Conservation (phyloP, 2,113 vertebrate genomes). For the Fukomys damarensis region DNA sequence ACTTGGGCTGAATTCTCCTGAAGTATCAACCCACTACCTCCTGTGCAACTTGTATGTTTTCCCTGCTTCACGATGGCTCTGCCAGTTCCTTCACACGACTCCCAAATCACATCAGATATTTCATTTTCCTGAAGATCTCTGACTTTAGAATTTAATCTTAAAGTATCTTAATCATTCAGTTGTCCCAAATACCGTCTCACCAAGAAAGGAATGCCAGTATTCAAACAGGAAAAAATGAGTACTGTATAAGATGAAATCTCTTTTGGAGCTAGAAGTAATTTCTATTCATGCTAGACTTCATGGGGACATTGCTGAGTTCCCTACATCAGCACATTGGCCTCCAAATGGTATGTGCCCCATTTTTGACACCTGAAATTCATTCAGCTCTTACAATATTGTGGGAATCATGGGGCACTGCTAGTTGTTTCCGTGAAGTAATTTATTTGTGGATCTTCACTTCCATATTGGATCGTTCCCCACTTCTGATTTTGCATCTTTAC, state of each 20-base stretch:
- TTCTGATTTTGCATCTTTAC: not conserved
- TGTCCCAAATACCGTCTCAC: not conserved
- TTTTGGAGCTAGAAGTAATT: not conserved
- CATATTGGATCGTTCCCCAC: not conserved
- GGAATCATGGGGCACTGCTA: not conserved
- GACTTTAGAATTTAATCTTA: not conserved
- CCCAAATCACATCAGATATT: not conserved
- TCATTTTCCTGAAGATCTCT: not conserved
- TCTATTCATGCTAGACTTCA: not conserved
- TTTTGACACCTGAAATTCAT: not conserved
- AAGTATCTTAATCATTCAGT: not conserved
- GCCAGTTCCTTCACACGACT: not conserved
- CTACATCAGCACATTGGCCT: not conserved
- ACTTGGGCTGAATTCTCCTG: rapidly evolving
- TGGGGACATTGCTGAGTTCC: not conserved
- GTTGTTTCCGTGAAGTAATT: not conserved
- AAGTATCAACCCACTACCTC: not conserved
- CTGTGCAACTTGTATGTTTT: not conserved
- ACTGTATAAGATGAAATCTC: not conserved
- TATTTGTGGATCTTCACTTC: not conserved
- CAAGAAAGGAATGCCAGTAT: not conserved
- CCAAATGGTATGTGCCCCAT: not conserved
- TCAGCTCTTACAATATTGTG: not conserved
- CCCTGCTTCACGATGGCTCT: not conserved
- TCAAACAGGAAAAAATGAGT: not conserved